Evolutionary conservation across 2,888 invertebrate species (phyloP), one percentile per base, ranked within the genome.

Genomic region (Drosophila quasianomalipes): DNA sequence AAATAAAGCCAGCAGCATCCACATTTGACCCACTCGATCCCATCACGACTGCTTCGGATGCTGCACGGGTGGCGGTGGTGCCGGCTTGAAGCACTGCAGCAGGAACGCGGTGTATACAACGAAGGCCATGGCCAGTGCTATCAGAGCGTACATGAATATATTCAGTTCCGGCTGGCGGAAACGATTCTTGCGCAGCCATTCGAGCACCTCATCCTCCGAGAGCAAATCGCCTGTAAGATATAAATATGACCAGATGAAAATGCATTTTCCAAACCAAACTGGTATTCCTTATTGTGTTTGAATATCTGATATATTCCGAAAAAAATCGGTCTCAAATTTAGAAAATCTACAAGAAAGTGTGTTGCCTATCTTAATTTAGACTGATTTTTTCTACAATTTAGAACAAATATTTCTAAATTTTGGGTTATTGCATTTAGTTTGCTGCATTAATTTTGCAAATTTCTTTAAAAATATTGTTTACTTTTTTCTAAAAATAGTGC

Each of bases 141-240:
- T 96, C 86, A 98, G 94, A 60, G 97, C 97, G 93, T 98, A 98
- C 98, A 98, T 98, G 93, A 98, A 98, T 83, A 98, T 96, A 92
- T 98, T 98, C 52, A 98, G 94, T 93, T 98, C 98, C 0, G 98
- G 98, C 91, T 98, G 98, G 60, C 98, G 95, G 94, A 97, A 98
- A 83, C 98, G 95, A 93, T 98, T 98, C 94, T 98, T 98, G 85
- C 97, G 95, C 81, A 98, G 94, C 98, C 98, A 98, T 89, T 98
- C 98, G 78, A 98, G 94, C 26, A 98, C 98, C 92, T 97, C 97
- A 9, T 96, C 95, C 93, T 98, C 98, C 59, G 96, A 96, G 93
- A 96, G 95, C 74, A 98, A 93, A 88, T 98, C 97, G 84, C 98
- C 97, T 97, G 93, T 1, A 22, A 16, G 14, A 26, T 6, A 16